A percentile compares a stretch with the other conserved stretches of the same genome.
Conservation (phyloP, 2,888 invertebrate genomes). For the Hoplodrina ambigua region DNA sequence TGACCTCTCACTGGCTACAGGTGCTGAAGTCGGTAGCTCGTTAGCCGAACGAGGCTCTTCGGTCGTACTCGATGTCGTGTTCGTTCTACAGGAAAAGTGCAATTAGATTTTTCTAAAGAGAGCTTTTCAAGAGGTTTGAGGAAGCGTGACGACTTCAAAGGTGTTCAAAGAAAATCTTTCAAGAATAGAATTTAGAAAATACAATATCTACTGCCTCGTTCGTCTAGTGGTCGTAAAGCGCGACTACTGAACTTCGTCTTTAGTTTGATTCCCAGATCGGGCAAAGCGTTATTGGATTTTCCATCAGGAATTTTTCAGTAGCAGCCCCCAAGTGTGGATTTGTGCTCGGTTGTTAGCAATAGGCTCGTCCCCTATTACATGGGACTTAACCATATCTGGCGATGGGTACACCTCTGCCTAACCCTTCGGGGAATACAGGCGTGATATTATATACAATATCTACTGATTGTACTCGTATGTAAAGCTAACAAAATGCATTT, state of each 20-base stretch:
- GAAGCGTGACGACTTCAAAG: slow-evolving; percentile 6
- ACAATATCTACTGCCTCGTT: too few species aligned
- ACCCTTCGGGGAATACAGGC: too few species aligned
- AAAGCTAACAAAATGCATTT: slow-evolving; percentile 15
- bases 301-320: too few species aligned
- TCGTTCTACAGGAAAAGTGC: slow-evolving; percentile 61
- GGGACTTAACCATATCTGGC: too few species aligned
- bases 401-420: too few species aligned
- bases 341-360: too few species aligned
- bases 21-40: slow-evolving; percentile 92
- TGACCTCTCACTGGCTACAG: slow-evolving; percentile 90
- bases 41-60: slow-evolving; percentile 89
- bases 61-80: slow-evolving; percentile 82
- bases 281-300: too few species aligned
- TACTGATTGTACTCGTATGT: slow-evolving; percentile 1
- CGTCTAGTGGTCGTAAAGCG: too few species aligned
- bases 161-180: background rate
- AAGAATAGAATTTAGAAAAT: background rate
- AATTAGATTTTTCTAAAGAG: slow-evolving; percentile 30
- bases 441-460: background rate
- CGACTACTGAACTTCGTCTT: too few species aligned
- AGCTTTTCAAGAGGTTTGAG: slow-evolving; percentile 5
- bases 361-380: too few species aligned
- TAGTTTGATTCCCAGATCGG: too few species aligned
- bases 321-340: too few species aligned